Percentiles rank a stretch among this genome's conserved stretches.
Evolutionary conservation across 1,140 invertebrate species (phyloP).

Genomic region (Platyura marginata): DNA sequence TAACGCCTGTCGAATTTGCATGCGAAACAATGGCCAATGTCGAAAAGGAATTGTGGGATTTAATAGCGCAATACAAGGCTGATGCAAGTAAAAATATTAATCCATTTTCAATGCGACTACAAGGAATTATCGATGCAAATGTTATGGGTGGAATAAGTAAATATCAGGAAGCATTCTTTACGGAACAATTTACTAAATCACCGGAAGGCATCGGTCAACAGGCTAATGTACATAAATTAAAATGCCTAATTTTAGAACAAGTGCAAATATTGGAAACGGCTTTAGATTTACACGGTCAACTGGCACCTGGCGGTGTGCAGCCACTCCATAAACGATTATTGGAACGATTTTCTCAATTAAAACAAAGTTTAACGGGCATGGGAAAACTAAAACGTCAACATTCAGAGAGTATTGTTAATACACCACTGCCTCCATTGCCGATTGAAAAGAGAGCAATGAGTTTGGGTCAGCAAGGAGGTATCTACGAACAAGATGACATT

Average conservation of each 20-base stretch:
- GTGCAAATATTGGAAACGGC: constrained; percentile 63
- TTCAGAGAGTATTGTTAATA: constrained; percentile 60
- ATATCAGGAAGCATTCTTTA: constrained; percentile 85
- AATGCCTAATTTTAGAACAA: constrained; percentile 57
- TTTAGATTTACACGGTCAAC: constrained; percentile 57
- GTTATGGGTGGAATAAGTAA: constrained; percentile 93
- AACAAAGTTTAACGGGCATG: constrained; percentile 41
- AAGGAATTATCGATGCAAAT: constrained; percentile 86
- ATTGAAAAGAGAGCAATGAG: constrained; percentile 28
- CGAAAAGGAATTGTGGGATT: constrained; percentile 59
- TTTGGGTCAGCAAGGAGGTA: constrained; percentile 8
- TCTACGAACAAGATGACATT: constrained; percentile 38
- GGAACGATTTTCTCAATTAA: constrained; percentile 66
- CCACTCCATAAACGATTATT: constrained; percentile 71
- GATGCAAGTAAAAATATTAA: constrained; percentile 70
- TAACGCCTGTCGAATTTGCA: constrained; percentile 73
- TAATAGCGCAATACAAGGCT: constrained; percentile 57
- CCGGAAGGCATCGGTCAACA: constrained; percentile 49
- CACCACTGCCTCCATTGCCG: constrained; percentile 50
- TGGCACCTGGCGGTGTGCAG: constrained; percentile 64
- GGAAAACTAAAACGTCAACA: constrained; percentile 40
- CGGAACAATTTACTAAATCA: constrained; percentile 48
- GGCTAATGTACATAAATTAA: constrained; percentile 53
- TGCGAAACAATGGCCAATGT: constrained; percentile 85
- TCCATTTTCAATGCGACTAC: constrained; percentile 79